These are phyloP conservation scores for Notothenia coriiceps DNA, from an alignment of 2,113 vertebrate genomes.

Conservation along the genomic window DNA sequence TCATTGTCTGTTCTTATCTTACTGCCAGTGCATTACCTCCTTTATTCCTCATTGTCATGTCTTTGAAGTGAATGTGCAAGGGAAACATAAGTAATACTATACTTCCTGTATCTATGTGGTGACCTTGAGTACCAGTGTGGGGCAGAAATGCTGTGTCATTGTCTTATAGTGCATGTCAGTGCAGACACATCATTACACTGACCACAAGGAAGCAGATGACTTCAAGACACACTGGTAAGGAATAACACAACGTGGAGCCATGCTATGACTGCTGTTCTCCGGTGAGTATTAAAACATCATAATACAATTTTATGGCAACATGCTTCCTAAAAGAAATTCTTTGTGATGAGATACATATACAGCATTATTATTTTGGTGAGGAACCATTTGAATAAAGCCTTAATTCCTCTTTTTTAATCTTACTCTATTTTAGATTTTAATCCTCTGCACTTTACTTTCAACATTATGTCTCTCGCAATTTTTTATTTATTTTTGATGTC, in stretches of 20 bases:
- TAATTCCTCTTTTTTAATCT: too few relatives aligned
- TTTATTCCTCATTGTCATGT: neutral
- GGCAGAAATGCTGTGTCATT: conserved; percentile 26
- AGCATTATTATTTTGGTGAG: neutral
- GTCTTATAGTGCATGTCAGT: neutral
- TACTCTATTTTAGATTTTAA: too few relatives aligned
- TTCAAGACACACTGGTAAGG: neutral
- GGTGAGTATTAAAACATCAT: conserved; percentile 59
- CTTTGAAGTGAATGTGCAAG: neutral
- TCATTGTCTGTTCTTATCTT: neutral
- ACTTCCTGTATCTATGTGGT: conserved; percentile 4
- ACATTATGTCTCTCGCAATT: too few relatives aligned
- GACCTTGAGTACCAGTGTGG: neutral
- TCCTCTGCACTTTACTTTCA: too few relatives aligned
- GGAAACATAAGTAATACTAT: conserved; percentile 5
- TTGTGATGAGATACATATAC: neutral
- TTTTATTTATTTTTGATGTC: too few relatives aligned
- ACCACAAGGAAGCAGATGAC: neutral
- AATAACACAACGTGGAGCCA: conserved; percentile 7
- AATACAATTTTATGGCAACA: neutral
- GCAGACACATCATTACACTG: conserved; percentile 1
- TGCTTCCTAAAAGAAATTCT: neutral
- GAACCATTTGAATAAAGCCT: neutral
- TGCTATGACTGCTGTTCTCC: conserved; percentile 77
- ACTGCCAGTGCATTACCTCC: neutral